phyloP scores from a whole-genome alignment of 2,113 vertebrate genomes.

The Sardina pilchardus region DNA sequence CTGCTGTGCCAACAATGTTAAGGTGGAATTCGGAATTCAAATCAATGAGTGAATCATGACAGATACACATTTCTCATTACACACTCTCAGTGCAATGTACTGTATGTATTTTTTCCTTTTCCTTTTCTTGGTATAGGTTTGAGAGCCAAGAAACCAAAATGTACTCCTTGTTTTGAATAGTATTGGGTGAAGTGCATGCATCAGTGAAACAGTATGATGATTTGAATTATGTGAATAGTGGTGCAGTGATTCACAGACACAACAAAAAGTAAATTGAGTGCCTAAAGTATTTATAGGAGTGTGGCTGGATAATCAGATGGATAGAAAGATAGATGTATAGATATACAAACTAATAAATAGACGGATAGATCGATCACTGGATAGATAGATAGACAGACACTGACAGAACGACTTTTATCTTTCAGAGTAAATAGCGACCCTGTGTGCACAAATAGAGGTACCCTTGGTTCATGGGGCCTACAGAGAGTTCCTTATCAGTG shows the following conservation, averaged over 20 bases:
- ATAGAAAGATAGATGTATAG: background rate
- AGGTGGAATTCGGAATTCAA: background rate
- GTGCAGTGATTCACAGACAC: background rate
- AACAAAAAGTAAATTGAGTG: background rate
- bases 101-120: background rate
- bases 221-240: background rate
- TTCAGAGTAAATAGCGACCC: background rate
- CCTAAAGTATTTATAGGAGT: background rate
- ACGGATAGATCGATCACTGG: background rate
- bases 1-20: background rate
- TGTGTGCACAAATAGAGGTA: background rate
- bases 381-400: background rate
- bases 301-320: background rate
- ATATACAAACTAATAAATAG: background rate
- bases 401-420: background rate
- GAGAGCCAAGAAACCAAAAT: background rate
- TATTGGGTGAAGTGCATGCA: background rate
- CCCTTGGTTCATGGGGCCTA: slow-evolving; percentile 1
- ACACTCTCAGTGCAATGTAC: background rate
- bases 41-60: background rate
- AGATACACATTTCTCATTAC: background rate
- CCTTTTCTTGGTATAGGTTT: background rate
- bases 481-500: background rate
- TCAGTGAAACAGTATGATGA: background rate
- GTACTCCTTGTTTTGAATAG: background rate